Base-by-base conservation (phyloP, 2,888 invertebrate species). In the Meta bourneti region DNA sequence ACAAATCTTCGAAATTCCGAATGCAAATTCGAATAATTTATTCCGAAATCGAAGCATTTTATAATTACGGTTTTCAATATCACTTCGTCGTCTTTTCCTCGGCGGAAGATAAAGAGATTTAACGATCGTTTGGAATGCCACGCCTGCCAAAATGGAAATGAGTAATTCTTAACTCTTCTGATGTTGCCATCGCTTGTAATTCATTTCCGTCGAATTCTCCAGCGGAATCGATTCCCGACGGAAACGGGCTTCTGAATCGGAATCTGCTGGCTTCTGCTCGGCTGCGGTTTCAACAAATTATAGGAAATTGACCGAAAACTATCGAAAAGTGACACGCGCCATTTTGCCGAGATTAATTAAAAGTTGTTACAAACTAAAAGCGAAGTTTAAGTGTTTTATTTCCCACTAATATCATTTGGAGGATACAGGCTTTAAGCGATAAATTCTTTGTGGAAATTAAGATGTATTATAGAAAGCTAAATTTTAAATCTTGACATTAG, bases 11-110 rank as follows among this genome's bases (percentile, higher is more conserved):
- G 11, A 54, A 74, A 13, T 51, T 72, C 51, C 19, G 61, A 75
- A 87, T 79, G 79, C 72, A 79, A 87, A 79, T 79, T 87, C 72
- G 79, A 72, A 80, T 87, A 79, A 80, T 61, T 87, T 79, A 87
- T 79, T 87, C 79, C 71, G 79, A 87, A 87, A 87, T 87, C 87
- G 87, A 89, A 89, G 69, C 81, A 82, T 87, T 82, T 89, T 82
- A 89, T 89, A 89, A 89, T 89, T 89, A 77, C 89, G 77, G 74
- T 82, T 82, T 77, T 82, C 77, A 20, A 70, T 78, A 78, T 70
- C 77, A 75, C 74, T 51, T 70, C 69, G 20, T 78, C 19, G 69
- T 70, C 52, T 70, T 78, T 51, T 78, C 69, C 77, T 72, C 74
- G 11, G 52, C 9, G 71, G 54, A 87, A 79, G 79, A 84, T 84